phyloP scores from a whole-genome alignment of 64 coral and sea anemone genomes.

The Exaiptasia diaphana region DNA sequence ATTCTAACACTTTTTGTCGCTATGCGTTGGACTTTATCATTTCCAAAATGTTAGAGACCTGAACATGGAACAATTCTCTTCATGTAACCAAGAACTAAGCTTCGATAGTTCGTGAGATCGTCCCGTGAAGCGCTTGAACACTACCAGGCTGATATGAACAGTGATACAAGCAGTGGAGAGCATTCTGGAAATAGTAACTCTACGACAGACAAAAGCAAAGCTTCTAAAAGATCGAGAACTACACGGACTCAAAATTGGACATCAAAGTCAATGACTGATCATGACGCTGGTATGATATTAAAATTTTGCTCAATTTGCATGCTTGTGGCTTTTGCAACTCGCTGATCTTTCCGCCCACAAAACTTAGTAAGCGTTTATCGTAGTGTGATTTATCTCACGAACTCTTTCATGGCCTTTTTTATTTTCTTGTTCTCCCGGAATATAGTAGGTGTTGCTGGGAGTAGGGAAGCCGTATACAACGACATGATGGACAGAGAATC shows the following conservation, averaged over 20 bases:
- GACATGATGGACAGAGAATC: neutral
- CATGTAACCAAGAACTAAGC: too few species aligned
- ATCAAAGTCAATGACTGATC: neutral
- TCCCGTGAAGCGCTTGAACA: too few species aligned
- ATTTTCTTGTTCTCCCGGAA: neutral
- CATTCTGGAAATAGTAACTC: neutral
- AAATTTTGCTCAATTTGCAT: neutral
- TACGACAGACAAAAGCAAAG: neutral
- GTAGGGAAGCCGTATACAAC: neutral
- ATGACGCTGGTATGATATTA: neutral
- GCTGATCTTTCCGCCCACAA: slow-evolving; percentile 14
- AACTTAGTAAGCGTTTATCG: slow-evolving; percentile 3
- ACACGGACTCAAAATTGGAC: neutral
- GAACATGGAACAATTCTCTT: too few species aligned
- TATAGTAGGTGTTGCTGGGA: neutral
- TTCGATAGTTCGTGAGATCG: too few species aligned
- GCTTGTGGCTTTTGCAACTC: slow-evolving; percentile 5
- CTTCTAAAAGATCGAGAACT: neutral
- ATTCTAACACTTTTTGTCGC: too few species aligned
- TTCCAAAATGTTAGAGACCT: too few species aligned
- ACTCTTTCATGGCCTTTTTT: neutral
- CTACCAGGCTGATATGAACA: slow-evolving; percentile 2
- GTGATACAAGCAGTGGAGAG: neutral
- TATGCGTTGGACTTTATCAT: too few species aligned
- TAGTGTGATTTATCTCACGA: neutral